Evolutionary conservation across 1,140 invertebrate genomes (phyloP).

Genomic region (Apocrypta bakeri): DNA sequence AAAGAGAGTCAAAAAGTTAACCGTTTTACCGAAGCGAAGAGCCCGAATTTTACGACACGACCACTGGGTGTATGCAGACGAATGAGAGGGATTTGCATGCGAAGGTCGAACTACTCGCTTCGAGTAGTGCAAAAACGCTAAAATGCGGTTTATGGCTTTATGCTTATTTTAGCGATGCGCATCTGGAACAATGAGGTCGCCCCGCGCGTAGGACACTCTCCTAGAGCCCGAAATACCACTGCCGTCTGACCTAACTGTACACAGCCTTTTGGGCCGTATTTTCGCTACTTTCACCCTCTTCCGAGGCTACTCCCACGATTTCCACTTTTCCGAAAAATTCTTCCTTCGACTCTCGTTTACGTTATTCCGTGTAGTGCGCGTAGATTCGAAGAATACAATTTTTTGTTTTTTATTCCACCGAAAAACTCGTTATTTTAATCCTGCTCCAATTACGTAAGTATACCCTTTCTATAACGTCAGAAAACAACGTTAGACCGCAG

Average conservation of each 20-base stretch:
- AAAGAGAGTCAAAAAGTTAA: constrained; percentile 48
- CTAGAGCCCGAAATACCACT: not conserved
- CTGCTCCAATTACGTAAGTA: too few relatives aligned
- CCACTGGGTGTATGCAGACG: not conserved
- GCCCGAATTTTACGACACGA: constrained; percentile 23
- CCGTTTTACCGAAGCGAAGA: constrained; percentile 31
- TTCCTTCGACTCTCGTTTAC: too few relatives aligned
- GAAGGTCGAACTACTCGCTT: constrained; percentile 37
- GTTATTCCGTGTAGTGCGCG: too few relatives aligned
- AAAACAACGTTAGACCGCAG: not conserved
- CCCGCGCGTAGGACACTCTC: not conserved
- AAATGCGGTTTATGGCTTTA: constrained; percentile 52
- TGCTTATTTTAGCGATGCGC: constrained; percentile 40
- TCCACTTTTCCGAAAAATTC: too few relatives aligned
- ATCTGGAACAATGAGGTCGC: constrained; percentile 44
- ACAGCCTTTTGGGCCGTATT: constrained; percentile 34
- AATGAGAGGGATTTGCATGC: constrained; percentile 38
- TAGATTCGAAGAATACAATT: too few relatives aligned
- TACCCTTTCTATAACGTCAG: too few relatives aligned
- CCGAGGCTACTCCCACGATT: too few relatives aligned
- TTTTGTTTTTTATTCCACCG: too few relatives aligned
- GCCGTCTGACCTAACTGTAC: constrained; percentile 37
- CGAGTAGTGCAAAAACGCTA: constrained; percentile 48
- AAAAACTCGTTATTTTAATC: too few relatives aligned
- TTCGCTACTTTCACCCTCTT: not conserved